phyloP scores from a whole-genome alignment of 2,797 vertebrate species.

The Steatocranus sp. region DNA sequence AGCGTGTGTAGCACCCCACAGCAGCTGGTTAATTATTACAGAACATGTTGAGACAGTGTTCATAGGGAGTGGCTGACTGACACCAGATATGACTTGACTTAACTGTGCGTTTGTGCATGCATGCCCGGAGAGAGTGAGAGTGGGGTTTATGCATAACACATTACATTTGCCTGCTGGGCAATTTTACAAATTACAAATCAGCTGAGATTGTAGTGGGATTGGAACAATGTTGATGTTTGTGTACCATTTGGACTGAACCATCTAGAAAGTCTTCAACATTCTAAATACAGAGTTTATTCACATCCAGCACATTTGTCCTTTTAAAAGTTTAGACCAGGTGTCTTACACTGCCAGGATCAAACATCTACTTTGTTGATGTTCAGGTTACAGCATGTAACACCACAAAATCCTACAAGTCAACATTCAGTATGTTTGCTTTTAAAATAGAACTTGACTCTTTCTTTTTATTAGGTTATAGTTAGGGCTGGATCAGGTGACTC shows the following conservation, averaged over 20 bases:
- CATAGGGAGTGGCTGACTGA: slow-evolving; percentile 55
- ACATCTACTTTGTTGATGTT: neutral
- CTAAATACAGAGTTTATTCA: neutral
- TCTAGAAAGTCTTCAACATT: neutral
- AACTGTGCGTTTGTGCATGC: neutral
- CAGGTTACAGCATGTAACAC: neutral
- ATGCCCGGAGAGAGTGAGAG: neutral
- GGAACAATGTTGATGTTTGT: neutral
- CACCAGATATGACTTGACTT: slow-evolving; percentile 72
- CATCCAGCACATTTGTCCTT: neutral
- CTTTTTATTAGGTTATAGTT: neutral
- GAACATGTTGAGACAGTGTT: slow-evolving; percentile 51
- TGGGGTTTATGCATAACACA: neutral
- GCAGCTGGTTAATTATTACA: slow-evolving; percentile 66
- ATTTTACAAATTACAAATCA: neutral
- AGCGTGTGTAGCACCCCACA: slow-evolving; percentile 15
- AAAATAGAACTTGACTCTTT: neutral
- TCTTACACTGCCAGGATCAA: neutral
- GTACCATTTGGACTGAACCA: neutral
- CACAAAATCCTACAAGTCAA: neutral
- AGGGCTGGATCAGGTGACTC: neutral
- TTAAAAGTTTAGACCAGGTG: neutral
- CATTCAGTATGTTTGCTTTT: neutral
- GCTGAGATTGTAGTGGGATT: neutral
- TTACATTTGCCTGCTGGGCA: neutral